Conservation (phyloP, 2,797 vertebrate species). For the Chiroxiphia lanceolata region DNA sequence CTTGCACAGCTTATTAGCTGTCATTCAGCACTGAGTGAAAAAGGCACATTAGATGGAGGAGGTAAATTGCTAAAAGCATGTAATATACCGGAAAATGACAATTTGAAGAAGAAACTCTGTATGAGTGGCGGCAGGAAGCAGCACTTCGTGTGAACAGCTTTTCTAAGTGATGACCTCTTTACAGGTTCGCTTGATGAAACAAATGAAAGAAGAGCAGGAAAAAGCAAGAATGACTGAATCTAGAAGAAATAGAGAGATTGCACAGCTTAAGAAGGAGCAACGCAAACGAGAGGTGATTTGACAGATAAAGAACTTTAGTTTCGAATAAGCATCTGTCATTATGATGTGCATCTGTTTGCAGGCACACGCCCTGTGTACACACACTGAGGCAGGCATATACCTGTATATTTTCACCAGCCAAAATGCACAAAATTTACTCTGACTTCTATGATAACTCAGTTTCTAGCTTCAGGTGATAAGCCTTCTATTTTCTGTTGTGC, state of each 20-base stretch:
- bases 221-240: slow-evolving; percentile 87
- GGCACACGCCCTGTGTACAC: neutral
- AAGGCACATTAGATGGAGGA: neutral
- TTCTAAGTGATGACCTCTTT: neutral
- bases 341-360: neutral
- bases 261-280: slow-evolving; percentile 96
- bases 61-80: neutral
- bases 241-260: slow-evolving; percentile 91
- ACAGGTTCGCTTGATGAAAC: slow-evolving; percentile 94
- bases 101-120: neutral
- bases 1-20: neutral
- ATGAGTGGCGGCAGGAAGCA: neutral
- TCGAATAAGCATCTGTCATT: neutral
- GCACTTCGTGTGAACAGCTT: neutral
- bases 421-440: neutral
- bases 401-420: neutral
- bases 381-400: neutral
- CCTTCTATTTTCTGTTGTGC: neutral
- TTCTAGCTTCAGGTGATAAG: neutral
- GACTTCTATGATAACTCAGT: neutral
- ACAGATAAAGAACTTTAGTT: neutral
- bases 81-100: neutral
- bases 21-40: neutral
- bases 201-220: slow-evolving; percentile 99
- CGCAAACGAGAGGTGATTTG: slow-evolving; percentile 87